A percentile compares a stretch with the other conserved stretches of the same genome.
Conservation (phyloP, 2,888 invertebrate genomes). For the Conomelus anceps region DNA sequence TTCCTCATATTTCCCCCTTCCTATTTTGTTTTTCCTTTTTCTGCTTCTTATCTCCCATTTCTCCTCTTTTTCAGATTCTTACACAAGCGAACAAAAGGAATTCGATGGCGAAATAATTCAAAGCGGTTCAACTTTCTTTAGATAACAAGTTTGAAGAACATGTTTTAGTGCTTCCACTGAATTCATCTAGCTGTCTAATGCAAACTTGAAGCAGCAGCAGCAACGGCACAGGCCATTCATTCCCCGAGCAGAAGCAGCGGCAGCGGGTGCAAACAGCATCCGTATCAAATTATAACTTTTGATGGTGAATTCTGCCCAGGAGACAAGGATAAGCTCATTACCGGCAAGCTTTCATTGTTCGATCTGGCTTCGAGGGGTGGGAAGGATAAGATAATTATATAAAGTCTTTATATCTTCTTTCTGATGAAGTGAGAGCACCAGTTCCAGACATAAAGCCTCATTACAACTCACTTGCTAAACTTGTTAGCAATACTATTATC, state of each 20-base stretch:
- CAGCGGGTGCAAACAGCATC: background rate
- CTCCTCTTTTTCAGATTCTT: background rate
- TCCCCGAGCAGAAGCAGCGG: background rate
- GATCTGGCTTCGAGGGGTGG: background rate
- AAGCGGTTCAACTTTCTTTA: background rate
- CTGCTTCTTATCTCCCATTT: background rate
- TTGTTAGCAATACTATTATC: too few species aligned
- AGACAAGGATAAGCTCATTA: background rate
- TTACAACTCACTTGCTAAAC: background rate
- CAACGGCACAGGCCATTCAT: background rate
- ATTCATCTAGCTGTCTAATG: background rate
- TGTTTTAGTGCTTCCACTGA: background rate
- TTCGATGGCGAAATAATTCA: background rate
- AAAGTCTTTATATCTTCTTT: background rate
- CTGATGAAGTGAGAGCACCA: background rate
- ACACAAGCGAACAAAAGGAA: background rate
- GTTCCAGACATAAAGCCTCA: background rate
- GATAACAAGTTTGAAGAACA: background rate
- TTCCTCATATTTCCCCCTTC: too few species aligned
- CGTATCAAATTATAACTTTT: background rate
- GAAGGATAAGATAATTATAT: background rate
- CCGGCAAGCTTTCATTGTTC: background rate
- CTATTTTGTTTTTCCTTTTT: background rate
- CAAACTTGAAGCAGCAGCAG: background rate
- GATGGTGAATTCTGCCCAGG: background rate